A percentile compares a stretch with the other conserved stretches of the same genome.
Conservation (phyloP, 2,888 invertebrate species). For the Tenthredo mesomela region DNA sequence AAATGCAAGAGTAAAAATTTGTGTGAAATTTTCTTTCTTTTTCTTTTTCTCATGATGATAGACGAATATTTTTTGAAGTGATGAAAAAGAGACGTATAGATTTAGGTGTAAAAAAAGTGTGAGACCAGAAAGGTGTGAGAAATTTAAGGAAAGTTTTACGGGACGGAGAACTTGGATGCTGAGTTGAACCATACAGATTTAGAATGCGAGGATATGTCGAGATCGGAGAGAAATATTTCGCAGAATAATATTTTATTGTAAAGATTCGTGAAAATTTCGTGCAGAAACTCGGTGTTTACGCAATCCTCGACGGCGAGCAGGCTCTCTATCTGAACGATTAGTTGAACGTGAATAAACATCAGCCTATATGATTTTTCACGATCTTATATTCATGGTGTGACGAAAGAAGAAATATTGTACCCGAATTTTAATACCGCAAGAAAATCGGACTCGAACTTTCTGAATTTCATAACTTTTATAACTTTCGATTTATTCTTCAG, state of each 20-base stretch:
- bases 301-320: background rate
- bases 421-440: background rate
- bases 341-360: background rate
- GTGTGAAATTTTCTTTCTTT: background rate
- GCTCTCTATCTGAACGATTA: too few species aligned
- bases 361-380: background rate
- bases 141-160: background rate
- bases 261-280: constrained; percentile 56
- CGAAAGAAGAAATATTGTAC: background rate
- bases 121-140: background rate
- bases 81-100: background rate
- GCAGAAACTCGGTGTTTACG: constrained; percentile 57
- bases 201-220: background rate
- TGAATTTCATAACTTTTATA: too few species aligned
- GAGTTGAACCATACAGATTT: background rate
- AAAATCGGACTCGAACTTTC: background rate
- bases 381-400: background rate
- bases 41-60: background rate
- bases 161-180: background rate
- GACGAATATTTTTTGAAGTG: background rate
- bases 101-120: background rate
- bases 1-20: constrained; percentile 40
- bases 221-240: background rate
- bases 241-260: constrained; percentile 27
- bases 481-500: background rate